phyloP scores from a whole-genome alignment of 2,113 vertebrate species.

The Rhineura floridana region DNA sequence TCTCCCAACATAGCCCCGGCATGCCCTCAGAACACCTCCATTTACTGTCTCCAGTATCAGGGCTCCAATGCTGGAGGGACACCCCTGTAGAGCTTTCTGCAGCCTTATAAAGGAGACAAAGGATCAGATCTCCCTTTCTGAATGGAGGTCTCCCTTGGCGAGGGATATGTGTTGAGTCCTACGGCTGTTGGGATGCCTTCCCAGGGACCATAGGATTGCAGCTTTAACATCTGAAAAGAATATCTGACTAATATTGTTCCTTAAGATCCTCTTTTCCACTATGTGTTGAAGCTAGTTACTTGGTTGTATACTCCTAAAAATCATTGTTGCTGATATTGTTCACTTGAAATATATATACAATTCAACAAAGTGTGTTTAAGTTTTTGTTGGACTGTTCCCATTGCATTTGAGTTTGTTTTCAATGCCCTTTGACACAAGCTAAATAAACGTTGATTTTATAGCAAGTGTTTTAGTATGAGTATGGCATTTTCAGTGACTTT shows the following conservation, averaged over 20 bases:
- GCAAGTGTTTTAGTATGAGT: background rate
- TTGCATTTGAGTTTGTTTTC: constrained; percentile 1
- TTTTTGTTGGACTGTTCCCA: constrained; percentile 10
- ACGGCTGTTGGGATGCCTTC: background rate
- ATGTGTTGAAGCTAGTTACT: background rate
- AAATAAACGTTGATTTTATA: constrained; percentile 17
- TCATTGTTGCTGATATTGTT: background rate
- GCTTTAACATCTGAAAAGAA: background rate
- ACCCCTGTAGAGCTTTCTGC: too few species aligned
- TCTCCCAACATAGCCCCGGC: too few species aligned
- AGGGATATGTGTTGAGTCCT: background rate
- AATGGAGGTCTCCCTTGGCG: background rate
- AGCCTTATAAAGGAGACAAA: too few species aligned
- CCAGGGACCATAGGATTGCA: background rate
- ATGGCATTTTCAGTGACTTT: constrained; percentile 3
- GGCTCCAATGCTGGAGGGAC: too few species aligned
- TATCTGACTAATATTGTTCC: background rate
- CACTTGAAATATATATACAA: background rate
- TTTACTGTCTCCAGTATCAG: too few species aligned
- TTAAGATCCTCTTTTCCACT: background rate
- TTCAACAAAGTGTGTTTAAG: background rate
- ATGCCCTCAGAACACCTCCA: too few species aligned
- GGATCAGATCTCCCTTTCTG: too few species aligned
- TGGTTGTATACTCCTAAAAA: background rate
- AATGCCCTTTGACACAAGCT: background rate